Evolutionary conservation across 2,113 vertebrate species (phyloP).

Genomic region (Canis aureus): DNA sequence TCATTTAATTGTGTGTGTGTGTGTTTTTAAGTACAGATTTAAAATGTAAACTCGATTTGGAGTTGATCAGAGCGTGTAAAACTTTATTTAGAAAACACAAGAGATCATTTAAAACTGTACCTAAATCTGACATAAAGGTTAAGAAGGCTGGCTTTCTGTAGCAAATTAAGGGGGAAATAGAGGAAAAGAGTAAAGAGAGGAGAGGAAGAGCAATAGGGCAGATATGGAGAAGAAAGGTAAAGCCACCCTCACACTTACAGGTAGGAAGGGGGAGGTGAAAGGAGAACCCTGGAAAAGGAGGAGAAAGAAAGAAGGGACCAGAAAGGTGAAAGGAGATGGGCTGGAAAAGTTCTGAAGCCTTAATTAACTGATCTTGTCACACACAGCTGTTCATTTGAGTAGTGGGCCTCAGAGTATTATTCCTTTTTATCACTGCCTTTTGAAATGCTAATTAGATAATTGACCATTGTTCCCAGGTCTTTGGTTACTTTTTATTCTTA

Average conservation of each 20-base stretch:
- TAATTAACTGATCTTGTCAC: slow-evolving; percentile 82
- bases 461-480: slow-evolving; percentile 80
- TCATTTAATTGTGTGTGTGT: background rate
- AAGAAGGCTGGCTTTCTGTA: background rate
- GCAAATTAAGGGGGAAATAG: background rate
- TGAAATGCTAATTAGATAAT: slow-evolving; percentile 85
- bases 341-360: slow-evolving; percentile 72
- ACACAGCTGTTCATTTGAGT: slow-evolving; percentile 83
- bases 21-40: background rate
- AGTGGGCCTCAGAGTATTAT: slow-evolving; percentile 73
- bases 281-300: background rate
- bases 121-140: background rate
- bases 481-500: slow-evolving; percentile 82
- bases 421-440: slow-evolving; percentile 81
- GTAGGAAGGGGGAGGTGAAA: background rate
- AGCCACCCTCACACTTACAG: background rate
- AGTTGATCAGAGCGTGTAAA: background rate
- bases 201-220: background rate
- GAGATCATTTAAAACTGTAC: background rate
- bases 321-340: slow-evolving; percentile 57
- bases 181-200: background rate
- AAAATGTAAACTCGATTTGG: slow-evolving; percentile 19
- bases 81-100: slow-evolving; percentile 4
- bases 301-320: slow-evolving; percentile 38
- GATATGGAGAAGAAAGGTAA: background rate